Base-by-base conservation (phyloP, 2,888 invertebrate genomes). In the Amphipyra berbera region DNA sequence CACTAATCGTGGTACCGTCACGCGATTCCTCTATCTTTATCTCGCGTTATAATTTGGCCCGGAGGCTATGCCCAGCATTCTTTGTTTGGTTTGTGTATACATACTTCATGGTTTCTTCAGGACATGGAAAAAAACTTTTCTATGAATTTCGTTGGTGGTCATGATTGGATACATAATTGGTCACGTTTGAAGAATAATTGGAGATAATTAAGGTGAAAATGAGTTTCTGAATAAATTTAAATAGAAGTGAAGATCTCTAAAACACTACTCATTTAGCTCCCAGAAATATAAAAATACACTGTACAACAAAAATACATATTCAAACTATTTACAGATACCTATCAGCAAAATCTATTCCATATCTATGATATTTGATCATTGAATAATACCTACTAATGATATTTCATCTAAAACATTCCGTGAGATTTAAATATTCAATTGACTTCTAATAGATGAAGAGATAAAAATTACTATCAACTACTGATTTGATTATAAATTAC, bases 1-100 rank as follows among this genome's bases (percentile, higher is more conserved):
- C 88, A 75, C 82, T 92, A 94, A 94, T 92, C 85, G 74, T 82
- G 53, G 76, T 68, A 56, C 76, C 82, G 89, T 90, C 94, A 95
- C 94, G 94, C 94, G 90, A 95, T 95, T 91, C 86, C 88, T 88
- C 93, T 94, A 94, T 94, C 91, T 92, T 82, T 79, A 81, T 81
- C 81, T 80, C 79, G 83, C 82, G 82, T 87, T 90, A 90, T 92
- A 92, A 94, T 94, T 90, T 85, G 88, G 86, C 83, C 92, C 88
- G 74, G 84, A 82, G 92, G 92, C 91, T 86, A 80, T 76, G 81
- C 65, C 75, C 70, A 62, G 84, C 90, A 92, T 93, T 93, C 93
- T 89, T 87, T 76, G 76, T 66, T 62, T 50, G 48, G 13, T 63
- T 71, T 67, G 33, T 81, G 78, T 64, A 57, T 60, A n/a, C n/a